phyloP scores from a whole-genome alignment of 2,113 vertebrate species.

The Lichenostomus cassidix region DNA sequence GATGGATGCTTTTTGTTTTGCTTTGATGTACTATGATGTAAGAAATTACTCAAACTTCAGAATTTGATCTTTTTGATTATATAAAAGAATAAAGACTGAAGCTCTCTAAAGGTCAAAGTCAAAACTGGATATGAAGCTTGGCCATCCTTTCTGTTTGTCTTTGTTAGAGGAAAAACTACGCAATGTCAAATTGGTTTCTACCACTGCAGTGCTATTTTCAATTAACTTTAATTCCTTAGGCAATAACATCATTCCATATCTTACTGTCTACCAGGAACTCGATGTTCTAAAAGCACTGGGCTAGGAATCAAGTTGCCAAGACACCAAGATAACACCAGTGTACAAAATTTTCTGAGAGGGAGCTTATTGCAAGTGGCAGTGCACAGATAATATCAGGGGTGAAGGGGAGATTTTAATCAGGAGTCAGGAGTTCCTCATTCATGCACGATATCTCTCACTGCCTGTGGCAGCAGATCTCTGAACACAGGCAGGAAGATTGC shows the following conservation, averaged over 20 bases:
- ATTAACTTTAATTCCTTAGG: background rate
- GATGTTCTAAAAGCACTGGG: background rate
- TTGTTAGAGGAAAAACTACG: background rate
- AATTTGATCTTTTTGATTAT: background rate
- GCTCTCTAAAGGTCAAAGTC: background rate
- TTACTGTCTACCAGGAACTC: background rate
- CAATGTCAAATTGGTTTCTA: background rate
- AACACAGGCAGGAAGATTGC: background rate
- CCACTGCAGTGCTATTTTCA: background rate
- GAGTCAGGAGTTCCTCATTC: background rate
- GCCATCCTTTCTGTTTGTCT: slow-evolving; percentile 2
- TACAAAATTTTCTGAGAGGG: background rate
- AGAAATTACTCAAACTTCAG: background rate
- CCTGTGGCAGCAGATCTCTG: background rate
- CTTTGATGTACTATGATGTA: background rate
- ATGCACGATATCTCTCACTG: background rate
- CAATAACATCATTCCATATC: background rate
- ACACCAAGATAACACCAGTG: background rate
- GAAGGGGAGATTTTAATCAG: background rate
- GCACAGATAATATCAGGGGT: background rate
- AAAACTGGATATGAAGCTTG: background rate
- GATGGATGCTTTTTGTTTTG: background rate
- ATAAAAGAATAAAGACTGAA: background rate
- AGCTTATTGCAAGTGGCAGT: background rate
- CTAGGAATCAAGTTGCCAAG: slow-evolving; percentile 3